phyloP scores from a whole-genome alignment of 2,113 vertebrate genomes.

The Tetraodon nigroviridis region DNA sequence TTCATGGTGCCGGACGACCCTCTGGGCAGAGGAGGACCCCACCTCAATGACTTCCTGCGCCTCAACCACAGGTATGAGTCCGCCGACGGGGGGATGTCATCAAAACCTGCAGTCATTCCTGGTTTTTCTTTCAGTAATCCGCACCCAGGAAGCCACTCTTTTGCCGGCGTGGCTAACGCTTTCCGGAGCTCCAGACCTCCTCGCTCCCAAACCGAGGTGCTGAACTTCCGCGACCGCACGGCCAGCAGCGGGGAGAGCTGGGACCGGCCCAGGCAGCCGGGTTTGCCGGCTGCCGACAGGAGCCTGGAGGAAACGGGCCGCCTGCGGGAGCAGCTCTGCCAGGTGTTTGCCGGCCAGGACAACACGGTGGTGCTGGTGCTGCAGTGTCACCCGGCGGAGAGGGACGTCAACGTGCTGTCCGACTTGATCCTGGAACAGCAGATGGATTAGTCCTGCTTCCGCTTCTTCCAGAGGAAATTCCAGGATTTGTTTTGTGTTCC shows the following conservation, averaged over 20 bases:
- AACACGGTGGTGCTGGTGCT: constrained; percentile 77
- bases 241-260: neutral
- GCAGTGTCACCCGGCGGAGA: constrained; percentile 70
- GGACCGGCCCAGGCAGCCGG: constrained; percentile 8
- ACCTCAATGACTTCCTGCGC: constrained; percentile 80
- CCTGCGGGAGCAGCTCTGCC: constrained; percentile 71
- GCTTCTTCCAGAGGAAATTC: neutral
- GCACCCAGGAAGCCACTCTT: constrained; percentile 57
- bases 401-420: constrained; percentile 79
- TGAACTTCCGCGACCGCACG: constrained; percentile 62
- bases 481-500: neutral
- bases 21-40: constrained; percentile 81
- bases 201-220: constrained; percentile 56
- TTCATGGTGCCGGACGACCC: constrained; percentile 92
- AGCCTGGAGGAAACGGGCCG: constrained; percentile 62
- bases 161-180: constrained; percentile 36
- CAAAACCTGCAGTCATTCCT: neutral
- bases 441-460: constrained; percentile 1
- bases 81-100: neutral
- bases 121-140: constrained; percentile 40
- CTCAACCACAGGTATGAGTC: constrained; percentile 59
- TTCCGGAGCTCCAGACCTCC: constrained; percentile 16
- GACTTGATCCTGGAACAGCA: constrained; percentile 73
- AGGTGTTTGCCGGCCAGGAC: constrained; percentile 81
- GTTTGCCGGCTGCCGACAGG: constrained; percentile 21